Evolutionary conservation across 2,797 vertebrate species (phyloP), one percentile per base, ranked within the genome.

Genomic region (Xerus rutilus): DNA sequence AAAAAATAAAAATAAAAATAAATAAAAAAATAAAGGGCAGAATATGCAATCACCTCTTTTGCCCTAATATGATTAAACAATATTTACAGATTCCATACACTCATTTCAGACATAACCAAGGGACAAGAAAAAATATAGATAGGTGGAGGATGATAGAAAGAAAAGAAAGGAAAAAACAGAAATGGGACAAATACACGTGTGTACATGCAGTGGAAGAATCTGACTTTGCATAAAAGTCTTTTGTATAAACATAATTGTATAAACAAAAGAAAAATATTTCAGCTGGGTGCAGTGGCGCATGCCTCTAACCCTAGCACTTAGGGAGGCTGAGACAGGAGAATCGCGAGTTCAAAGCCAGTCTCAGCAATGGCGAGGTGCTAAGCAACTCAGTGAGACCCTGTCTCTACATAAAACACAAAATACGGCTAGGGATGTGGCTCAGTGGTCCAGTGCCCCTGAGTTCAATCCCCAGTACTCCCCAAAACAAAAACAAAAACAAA

Each of bases 231-330:
- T n/a, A 67, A 86, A 72, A 47, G 5, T 18, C 45, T 86, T 89
- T 30, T 69, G 15, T 28, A 52, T 39, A 39, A 39, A 39, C 39
- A 39, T 72, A 91, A 76, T 2, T 52, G 13, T 59, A 3, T 70
- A 69, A 84, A 88, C 20, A 78, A 64, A 87, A 90, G 52, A 92
- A 95, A 94, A 85, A 76, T 59, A 92, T 17, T 1, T 73, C 57
- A 59, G 21, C 23, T 39, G 39, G 39, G 39, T 39, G 39, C 39
- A 39, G 39, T 39, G 39, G 39, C 39, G 3, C 39, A 39, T 39
- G 39, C 39, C 39, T 39, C 39, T 39, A 39, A 39, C 39, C 3
- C 2, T 39, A 39, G 39, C 39, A 39, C 39, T 39, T 39, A 39
- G 39, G 39, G 39, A 39, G 39, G 39, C 39, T 39, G 39, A 39